A percentile compares a stretch with the other conserved stretches of the same genome.
Conservation (phyloP, 2,797 vertebrate genomes). For the Salarias fasciatus region DNA sequence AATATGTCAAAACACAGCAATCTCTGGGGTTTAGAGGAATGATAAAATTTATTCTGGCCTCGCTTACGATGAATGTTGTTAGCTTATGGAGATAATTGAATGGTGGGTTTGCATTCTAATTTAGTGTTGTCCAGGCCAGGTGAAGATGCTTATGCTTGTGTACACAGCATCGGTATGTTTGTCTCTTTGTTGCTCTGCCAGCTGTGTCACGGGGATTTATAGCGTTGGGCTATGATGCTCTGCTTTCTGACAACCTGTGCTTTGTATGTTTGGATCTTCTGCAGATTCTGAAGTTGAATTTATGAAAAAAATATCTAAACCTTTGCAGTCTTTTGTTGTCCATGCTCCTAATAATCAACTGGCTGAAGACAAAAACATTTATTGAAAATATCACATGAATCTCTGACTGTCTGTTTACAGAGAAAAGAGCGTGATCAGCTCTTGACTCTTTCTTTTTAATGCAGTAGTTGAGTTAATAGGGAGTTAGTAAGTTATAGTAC, state of each 20-base stretch:
- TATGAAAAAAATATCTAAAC: constrained; percentile 46
- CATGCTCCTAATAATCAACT: constrained; percentile 23
- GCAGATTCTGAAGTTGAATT: constrained; percentile 29
- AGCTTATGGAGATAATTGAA: constrained; percentile 44
- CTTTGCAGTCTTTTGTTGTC: constrained; percentile 12
- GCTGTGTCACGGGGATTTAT: constrained; percentile 23
- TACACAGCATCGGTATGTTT: neutral
- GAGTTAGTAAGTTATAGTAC: no score
- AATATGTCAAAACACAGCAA: constrained; percentile 43
- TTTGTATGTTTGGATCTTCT: constrained; percentile 41
- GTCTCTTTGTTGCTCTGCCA: neutral
- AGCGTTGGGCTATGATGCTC: constrained; percentile 37
- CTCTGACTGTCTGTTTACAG: neutral
- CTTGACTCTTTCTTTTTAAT: neutral
- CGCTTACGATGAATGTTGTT: constrained; percentile 37
- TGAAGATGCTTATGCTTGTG: neutral
- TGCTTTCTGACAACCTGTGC: neutral
- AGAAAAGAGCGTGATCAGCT: constrained; percentile 9
- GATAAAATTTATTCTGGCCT: constrained; percentile 30
- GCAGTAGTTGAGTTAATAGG: no score
- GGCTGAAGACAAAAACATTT: constrained; percentile 26
- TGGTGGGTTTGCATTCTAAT: constrained; percentile 35
- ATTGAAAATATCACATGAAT: constrained; percentile 8
- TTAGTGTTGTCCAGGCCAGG: constrained; percentile 1
- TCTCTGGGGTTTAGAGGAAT: constrained; percentile 46